A percentile compares a stretch with the other conserved stretches of the same genome.
phyloP scores from a whole-genome alignment of 2,888 invertebrate species.

The Acanthosepion esculentum region DNA sequence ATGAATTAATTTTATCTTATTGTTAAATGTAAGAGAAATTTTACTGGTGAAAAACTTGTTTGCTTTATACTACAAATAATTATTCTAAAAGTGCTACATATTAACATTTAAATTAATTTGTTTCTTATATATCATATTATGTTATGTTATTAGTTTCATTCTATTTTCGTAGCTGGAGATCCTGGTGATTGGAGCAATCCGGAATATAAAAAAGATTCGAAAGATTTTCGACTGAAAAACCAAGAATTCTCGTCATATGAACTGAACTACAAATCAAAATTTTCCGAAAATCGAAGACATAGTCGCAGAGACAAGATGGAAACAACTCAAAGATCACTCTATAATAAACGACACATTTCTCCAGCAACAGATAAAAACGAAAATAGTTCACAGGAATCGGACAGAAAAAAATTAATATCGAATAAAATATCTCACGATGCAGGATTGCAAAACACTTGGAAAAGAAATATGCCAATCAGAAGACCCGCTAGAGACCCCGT shows the following conservation, averaged over 20 bases:
- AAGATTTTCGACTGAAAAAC: not conserved
- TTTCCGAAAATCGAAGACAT: not conserved
- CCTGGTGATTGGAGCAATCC: not conserved
- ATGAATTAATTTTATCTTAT: no score
- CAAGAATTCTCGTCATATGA: not conserved
- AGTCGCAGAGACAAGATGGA: not conserved
- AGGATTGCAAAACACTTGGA: not conserved
- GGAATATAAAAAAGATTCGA: conserved; percentile 14
- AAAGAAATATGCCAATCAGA: not conserved
- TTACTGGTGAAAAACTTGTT: no score
- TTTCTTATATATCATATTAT: no score
- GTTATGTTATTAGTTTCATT: not conserved
- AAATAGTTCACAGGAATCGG: conserved; percentile 13
- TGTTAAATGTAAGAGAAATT: no score
- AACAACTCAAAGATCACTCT: not conserved
- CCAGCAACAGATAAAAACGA: not conserved
- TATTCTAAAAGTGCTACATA: no score
- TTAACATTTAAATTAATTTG: no score
- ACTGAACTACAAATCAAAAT: not conserved
- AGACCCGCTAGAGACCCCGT: not conserved
- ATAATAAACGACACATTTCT: not conserved
- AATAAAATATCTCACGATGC: conserved; percentile 6
- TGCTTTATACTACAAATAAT: no score
- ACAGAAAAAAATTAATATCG: not conserved
- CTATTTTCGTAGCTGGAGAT: conserved; percentile 34